Base-by-base conservation (phyloP, 2,113 vertebrate genomes). In the Thamnophis sirtalis region DNA sequence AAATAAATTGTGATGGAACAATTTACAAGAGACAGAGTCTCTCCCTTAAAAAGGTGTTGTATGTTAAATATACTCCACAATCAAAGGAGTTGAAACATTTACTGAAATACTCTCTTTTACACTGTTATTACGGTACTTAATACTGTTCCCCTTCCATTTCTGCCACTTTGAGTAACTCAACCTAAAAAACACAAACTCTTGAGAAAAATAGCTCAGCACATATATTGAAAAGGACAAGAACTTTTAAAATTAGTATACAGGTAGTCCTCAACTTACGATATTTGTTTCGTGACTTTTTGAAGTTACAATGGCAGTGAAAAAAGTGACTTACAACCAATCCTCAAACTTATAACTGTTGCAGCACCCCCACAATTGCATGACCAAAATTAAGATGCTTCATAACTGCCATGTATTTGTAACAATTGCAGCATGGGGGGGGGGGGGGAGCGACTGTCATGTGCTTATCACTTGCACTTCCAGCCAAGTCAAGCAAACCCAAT, bases 171-270 rank as follows among this genome's bases (percentile, higher is more conserved):
- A 91, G 93, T 93, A 95, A 38, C 92, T 95, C 93, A 95, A 93
- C 95, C 97, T 97, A 97, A 97, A 94, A 87, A 92, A 84, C 68
- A 91, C 95, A 96, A 97, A 96, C 96, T 97, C 96, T 97, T 97
- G 96, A 33, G 94, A 93, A 95, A 28, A 92, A 95, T 91, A 96
- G 95, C 94, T 92, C 91, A 92, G 94, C 93, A 94, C 93, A 94
- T 93, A 84, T 86, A 95, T 95, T 91, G 55, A 86, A 43, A 43
- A 90, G 68, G 17, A 93, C 58, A 38, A 24, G 90, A 94, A 91
- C 50, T 90, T 92, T n/a, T 53, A 87, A 53, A 87, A 86, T 73
- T 73, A 73, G n/a, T 19, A 5, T 63, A n/a, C 56, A 56, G 55
- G 55, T 56, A 22, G 55, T 56, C 21, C 21, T 56, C 55, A 58